Base-by-base conservation (phyloP, 2,797 vertebrate species). In the Anniella stebbinsi region DNA sequence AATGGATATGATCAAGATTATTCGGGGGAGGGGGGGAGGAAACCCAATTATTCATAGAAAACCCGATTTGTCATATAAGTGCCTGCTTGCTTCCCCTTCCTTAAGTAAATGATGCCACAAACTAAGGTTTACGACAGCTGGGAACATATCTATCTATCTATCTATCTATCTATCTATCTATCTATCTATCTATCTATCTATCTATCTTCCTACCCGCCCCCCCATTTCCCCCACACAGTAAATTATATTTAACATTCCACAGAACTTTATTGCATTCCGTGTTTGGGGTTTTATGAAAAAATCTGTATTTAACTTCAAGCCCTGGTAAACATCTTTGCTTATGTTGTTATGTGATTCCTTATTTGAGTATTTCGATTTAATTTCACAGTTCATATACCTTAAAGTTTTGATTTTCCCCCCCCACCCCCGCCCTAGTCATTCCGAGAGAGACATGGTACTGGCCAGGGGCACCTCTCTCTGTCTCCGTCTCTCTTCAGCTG, bases 241-340 rank as follows among this genome's bases (percentile, higher is more conserved):
- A 97, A 97, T 97, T 96, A 97, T 97, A 97, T 96, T 97, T 97
- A 97, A 97, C 97, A 96, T 97, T 96, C 96, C 96, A 95, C 95
- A 95, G 97, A 96, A 96, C 97, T 96, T 96, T 96, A 97, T 94
- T 97, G 95, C 95, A 8, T 95, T 94, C 94, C 95, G 95, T 97
- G 96, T 96, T 96, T 95, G 96, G 89, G 60, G 96, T 96, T 87
- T 96, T 97, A 97, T 97, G 96, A 96, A 97, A 97, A 97, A 97
- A 95, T 95, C 97, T 97, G 97, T 97, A 97, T 97, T 97, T 98
- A 98, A 98, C 97, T 97, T 97, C 97, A 97, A 97, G 97, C 95
- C 96, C 97, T 96, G 96, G 96, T 97, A 97, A 97, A 97, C 97
- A 97, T 97, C 97, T 97, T 96, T 97, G 97, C 96, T 97, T 97